phyloP scores from a whole-genome alignment of 2,888 invertebrate genomes.

The Autographa gamma region DNA sequence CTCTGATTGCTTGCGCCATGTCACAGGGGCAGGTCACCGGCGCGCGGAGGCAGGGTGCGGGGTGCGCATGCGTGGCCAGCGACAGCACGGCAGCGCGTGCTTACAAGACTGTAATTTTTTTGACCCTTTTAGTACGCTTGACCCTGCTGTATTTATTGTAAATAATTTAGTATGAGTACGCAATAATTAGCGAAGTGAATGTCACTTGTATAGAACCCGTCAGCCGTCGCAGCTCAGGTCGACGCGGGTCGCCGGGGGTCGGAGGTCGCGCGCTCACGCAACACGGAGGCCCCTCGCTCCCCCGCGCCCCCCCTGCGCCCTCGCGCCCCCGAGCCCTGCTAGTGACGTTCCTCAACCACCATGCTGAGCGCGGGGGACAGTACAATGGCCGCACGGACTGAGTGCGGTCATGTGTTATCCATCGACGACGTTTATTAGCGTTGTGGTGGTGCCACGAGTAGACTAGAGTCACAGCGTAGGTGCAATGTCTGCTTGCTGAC shows the following conservation, averaged over 20 bases:
- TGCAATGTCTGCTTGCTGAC: too few relatives aligned
- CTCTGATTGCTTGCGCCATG: not conserved
- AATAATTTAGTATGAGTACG: conserved; percentile 34
- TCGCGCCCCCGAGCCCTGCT: not conserved
- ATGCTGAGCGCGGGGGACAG: too few relatives aligned
- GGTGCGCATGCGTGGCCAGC: not conserved
- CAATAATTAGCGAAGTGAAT: conserved; percentile 47
- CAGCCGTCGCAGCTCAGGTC: conserved; percentile 6
- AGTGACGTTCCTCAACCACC: too few relatives aligned
- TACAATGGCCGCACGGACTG: too few relatives aligned
- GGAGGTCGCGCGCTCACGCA: conserved; percentile 24
- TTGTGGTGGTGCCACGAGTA: too few relatives aligned
- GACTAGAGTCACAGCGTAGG: too few relatives aligned
- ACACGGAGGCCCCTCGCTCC: not conserved
- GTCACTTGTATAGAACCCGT: conserved; percentile 30
- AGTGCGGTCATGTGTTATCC: too few relatives aligned
- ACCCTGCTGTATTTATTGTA: conserved; percentile 34
- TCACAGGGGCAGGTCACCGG: not conserved
- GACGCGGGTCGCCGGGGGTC: conserved; percentile 7
- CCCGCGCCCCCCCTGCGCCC: not conserved
- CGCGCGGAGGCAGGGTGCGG: not conserved
- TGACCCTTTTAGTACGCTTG: conserved; percentile 35
- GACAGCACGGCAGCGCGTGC: conserved; percentile 11
- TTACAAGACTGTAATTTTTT: conserved; percentile 38
- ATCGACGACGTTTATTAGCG: too few relatives aligned